A percentile compares a stretch with the other conserved stretches of the same genome.
phyloP scores from a whole-genome alignment of 2,888 invertebrate species.

The Trachelus tabidus region DNA sequence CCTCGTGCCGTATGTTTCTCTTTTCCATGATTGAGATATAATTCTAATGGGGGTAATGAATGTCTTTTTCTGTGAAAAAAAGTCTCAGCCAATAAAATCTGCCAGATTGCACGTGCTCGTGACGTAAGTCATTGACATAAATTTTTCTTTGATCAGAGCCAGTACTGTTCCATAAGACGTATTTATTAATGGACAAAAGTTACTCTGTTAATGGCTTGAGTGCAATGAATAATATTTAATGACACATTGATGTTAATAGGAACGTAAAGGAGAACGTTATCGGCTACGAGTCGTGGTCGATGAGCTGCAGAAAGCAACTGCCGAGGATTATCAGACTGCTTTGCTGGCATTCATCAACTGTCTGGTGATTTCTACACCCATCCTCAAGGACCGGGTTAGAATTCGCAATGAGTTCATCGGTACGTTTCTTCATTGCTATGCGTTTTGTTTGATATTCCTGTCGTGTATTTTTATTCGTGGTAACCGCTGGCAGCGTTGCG shows the following conservation, averaged over 20 bases:
- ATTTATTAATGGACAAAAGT: not conserved
- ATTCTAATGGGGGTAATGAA: not conserved
- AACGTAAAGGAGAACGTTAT: constrained; percentile 87
- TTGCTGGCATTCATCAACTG: constrained; percentile 96
- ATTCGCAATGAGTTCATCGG: constrained; percentile 96
- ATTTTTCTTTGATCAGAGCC: not conserved
- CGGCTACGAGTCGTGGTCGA: constrained; percentile 89
- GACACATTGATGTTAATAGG: constrained; percentile 68
- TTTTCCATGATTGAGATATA: not conserved
- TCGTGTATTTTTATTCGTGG: not conserved
- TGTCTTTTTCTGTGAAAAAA: not conserved
- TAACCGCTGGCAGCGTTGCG: not conserved
- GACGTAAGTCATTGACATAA: not conserved
- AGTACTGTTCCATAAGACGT: not conserved
- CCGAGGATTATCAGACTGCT: constrained; percentile 90
- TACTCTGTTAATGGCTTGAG: not conserved
- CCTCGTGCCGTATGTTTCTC: not conserved
- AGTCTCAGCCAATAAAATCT: not conserved
- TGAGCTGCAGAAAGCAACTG: constrained; percentile 84
- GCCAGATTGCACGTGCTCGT: not conserved
- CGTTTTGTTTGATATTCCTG: constrained; percentile 7
- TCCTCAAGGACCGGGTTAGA: constrained; percentile 86
- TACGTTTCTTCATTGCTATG: constrained; percentile 65
- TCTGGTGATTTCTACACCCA: constrained; percentile 90
- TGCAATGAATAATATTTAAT: constrained; percentile 2